phyloP scores from a whole-genome alignment of 2,888 invertebrate species.

The Pterostichus niger region DNA sequence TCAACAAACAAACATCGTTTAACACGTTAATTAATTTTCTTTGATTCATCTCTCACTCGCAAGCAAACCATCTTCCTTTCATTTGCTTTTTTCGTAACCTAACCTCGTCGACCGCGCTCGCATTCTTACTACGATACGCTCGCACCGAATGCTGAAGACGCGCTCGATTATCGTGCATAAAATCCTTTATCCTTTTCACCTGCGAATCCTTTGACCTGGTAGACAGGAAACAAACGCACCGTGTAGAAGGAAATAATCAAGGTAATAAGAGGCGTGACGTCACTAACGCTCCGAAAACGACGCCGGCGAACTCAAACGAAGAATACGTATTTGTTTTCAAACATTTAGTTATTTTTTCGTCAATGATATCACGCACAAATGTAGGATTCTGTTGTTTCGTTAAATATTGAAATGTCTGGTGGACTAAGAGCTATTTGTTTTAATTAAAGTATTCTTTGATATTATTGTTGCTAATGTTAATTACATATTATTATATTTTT shows the following conservation, averaged over 20 bases:
- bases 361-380: neutral
- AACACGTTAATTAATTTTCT: slow-evolving; percentile 55
- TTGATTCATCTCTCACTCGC: slow-evolving; percentile 24
- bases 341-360: slow-evolving; percentile 13
- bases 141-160: slow-evolving; percentile 8
- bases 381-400: no score
- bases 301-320: slow-evolving; percentile 14
- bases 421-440: neutral
- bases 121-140: slow-evolving; percentile 9
- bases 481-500: no score
- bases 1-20: slow-evolving; percentile 15
- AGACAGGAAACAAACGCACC: slow-evolving; percentile 56
- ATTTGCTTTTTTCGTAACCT: slow-evolving; percentile 19
- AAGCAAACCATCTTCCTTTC: slow-evolving; percentile 9
- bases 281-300: slow-evolving; percentile 18
- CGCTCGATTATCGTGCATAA: slow-evolving; percentile 50
- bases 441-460: neutral
- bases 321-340: slow-evolving; percentile 27
- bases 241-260: slow-evolving; percentile 59
- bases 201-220: slow-evolving; percentile 52
- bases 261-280: slow-evolving; percentile 53
- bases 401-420: no score
- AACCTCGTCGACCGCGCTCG: slow-evolving; percentile 9
- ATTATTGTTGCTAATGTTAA: neutral
- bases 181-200: slow-evolving; percentile 60